Conservation (phyloP, 2,888 invertebrate species). For the Coenonympha arcania region DNA sequence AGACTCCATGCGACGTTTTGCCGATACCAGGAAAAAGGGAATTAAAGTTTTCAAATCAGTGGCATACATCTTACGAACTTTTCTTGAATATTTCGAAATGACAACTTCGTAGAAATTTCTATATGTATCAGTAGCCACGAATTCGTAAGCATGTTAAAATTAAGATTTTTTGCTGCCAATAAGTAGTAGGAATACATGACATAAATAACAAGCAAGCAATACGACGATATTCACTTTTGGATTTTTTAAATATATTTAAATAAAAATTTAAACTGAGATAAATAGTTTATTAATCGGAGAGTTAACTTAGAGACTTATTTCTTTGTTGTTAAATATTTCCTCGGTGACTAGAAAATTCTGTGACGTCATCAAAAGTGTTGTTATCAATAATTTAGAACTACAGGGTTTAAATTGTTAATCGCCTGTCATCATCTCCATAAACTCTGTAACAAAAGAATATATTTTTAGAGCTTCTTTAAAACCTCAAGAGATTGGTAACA, state of each 20-base stretch:
- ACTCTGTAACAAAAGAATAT: slow-evolving; percentile 80
- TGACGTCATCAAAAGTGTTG: neutral
- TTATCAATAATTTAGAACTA: neutral
- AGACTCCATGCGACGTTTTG: neutral
- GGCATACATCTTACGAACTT: neutral
- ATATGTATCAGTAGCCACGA: no score
- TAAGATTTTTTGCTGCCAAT: no score
- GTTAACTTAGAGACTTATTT: no score
- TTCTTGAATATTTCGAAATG: neutral
- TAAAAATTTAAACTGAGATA: neutral
- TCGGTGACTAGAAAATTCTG: neutral
- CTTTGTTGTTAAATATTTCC: no score
- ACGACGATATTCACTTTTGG: neutral
- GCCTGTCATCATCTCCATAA: slow-evolving; percentile 87
- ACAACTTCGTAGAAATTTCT: neutral
- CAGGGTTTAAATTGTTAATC: slow-evolving; percentile 71
- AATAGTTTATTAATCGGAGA: neutral
- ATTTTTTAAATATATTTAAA: neutral
- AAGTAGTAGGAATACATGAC: no score
- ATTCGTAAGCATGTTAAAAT: no score
- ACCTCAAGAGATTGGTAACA: no score
- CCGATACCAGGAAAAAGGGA: neutral
- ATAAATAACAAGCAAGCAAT: no score
- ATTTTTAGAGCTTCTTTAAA: no score
- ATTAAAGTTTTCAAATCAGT: neutral